phyloP scores from a whole-genome alignment of 2,797 vertebrate genomes.

The Myotis myotis region DNA sequence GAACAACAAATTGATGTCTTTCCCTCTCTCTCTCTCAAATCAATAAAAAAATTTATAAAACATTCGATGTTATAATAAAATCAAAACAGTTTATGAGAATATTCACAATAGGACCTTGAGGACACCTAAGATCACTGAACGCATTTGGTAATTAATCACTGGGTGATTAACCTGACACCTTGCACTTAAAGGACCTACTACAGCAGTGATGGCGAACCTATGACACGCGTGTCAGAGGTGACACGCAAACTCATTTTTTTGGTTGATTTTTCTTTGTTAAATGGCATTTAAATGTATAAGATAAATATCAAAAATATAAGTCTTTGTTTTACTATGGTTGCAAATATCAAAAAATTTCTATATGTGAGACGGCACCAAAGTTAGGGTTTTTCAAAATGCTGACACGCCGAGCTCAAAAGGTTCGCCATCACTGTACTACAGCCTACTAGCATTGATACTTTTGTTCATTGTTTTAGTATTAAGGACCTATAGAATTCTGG shows the following conservation, averaged over 20 bases:
- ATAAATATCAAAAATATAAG: too few species aligned
- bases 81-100: conserved; percentile 28
- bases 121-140: conserved; percentile 20
- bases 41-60: neutral
- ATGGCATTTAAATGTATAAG: too few species aligned
- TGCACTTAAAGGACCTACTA: neutral
- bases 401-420: too few species aligned
- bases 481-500: conserved; percentile 26
- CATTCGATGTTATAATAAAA: neutral
- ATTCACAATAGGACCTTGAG: neutral
- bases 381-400: too few species aligned
- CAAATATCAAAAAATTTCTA: too few species aligned
- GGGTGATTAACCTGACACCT: neutral
- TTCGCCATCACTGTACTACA: neutral
- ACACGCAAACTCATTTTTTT: too few species aligned
- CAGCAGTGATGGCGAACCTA: neutral
- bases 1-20: neutral
- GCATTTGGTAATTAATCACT: conserved; percentile 40
- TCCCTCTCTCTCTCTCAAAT: neutral
- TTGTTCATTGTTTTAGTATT: conserved; percentile 33
- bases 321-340: too few species aligned
- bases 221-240: too few species aligned
- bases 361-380: too few species aligned
- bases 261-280: too few species aligned
- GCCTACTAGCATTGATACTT: conserved; percentile 6